A percentile compares a stretch with the other conserved stretches of the same genome.
These are phyloP conservation scores for Rhimphoctona megacephalus DNA, from an alignment of 2,888 invertebrate genomes.

Conservation along the genomic window DNA sequence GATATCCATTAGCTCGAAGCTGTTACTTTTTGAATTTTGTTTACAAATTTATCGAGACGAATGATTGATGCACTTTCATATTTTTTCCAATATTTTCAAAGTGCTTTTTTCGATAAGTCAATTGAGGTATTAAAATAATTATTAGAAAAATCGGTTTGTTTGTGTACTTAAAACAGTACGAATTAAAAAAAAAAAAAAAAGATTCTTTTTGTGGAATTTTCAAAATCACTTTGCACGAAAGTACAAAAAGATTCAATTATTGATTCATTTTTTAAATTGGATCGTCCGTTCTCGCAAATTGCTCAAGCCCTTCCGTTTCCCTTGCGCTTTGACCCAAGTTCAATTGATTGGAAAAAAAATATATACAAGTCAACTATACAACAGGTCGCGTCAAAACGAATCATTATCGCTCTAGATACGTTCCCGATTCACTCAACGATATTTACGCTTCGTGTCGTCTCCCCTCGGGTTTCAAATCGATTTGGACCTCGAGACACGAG, in stretches of 20 bases:
- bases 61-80: not conserved
- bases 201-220: not conserved
- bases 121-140: too few relatives aligned
- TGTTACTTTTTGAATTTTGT: not conserved
- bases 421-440: slow-evolving; percentile 2
- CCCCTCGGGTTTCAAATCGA: slow-evolving; percentile 45
- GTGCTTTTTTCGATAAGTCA: not conserved
- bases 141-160: too few relatives aligned
- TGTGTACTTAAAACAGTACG: too few relatives aligned
- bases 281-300: not conserved
- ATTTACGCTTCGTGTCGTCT: slow-evolving; percentile 19
- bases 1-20: slow-evolving; percentile 18
- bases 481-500: slow-evolving; percentile 36
- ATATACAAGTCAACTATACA: not conserved
- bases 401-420: slow-evolving; percentile 17
- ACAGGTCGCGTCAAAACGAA: slow-evolving; percentile 4
- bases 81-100: not conserved
- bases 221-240: not conserved
- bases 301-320: not conserved
- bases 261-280: not conserved
- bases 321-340: slow-evolving; percentile 8
- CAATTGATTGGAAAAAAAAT: not conserved
- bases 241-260: not conserved
- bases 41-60: not conserved
- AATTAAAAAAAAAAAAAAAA: too few relatives aligned